phyloP scores from a whole-genome alignment of 2,888 invertebrate species.

The Lomographa bimaculata region DNA sequence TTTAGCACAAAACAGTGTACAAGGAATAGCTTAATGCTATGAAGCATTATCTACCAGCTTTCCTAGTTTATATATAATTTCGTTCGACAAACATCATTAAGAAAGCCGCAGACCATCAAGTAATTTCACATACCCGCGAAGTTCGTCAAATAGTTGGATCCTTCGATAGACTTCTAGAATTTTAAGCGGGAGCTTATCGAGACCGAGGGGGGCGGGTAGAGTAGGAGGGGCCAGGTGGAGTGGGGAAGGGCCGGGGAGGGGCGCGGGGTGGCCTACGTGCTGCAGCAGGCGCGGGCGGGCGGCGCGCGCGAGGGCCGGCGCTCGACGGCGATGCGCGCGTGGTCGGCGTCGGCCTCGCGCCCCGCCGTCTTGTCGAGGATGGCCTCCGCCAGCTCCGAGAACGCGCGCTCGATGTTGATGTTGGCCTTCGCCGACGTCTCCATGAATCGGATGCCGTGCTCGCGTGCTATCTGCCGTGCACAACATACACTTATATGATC shows the following conservation, averaged over 20 bases:
- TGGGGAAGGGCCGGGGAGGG: slow-evolving; percentile 1
- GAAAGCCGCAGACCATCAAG: too few species aligned
- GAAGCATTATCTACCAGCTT: too few species aligned
- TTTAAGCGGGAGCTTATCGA: too few species aligned
- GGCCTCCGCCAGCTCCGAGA: slow-evolving; percentile 96
- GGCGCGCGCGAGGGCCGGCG: slow-evolving; percentile 86
- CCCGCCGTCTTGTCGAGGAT: slow-evolving; percentile 96
- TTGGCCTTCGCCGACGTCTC: slow-evolving; percentile 99
- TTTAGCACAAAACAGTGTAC: too few species aligned
- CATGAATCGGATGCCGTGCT: slow-evolving; percentile 98
- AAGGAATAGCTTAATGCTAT: too few species aligned
- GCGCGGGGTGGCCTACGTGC: slow-evolving; percentile 41
- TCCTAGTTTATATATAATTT: too few species aligned
- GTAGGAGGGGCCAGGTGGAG: too few species aligned
- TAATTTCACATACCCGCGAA: too few species aligned
- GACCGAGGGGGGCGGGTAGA: too few species aligned
- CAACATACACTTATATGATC: neutral
- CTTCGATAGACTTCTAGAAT: too few species aligned
- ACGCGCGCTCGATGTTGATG: slow-evolving; percentile 98
- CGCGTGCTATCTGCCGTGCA: slow-evolving; percentile 92
- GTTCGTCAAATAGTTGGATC: too few species aligned
- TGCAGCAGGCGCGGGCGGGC: slow-evolving; percentile 80
- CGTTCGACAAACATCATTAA: too few species aligned
- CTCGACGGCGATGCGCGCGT: slow-evolving; percentile 85
- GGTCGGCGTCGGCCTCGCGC: slow-evolving; percentile 88